Evolutionary conservation across 2,113 vertebrate species (phyloP).

Genomic region (Phoxinus phoxinus): DNA sequence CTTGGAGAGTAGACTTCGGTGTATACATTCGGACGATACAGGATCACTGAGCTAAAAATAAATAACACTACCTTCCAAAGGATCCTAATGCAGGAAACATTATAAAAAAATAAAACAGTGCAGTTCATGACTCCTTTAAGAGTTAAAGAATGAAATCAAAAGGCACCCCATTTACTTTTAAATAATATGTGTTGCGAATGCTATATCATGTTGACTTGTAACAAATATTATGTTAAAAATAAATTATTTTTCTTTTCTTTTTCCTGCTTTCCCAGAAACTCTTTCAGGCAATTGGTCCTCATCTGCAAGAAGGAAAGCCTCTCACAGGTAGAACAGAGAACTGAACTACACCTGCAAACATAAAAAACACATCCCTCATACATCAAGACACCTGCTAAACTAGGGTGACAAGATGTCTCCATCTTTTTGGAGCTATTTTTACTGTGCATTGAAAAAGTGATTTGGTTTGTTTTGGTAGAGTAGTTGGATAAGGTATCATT

Average conservation of each 20-base stretch:
- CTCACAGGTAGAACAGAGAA: conserved; percentile 81
- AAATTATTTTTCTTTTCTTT: not conserved
- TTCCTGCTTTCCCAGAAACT: conserved; percentile 82
- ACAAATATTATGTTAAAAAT: not conserved
- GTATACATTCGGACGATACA: not conserved
- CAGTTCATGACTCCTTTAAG: no score
- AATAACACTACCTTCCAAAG: no score
- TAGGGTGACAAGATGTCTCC: not conserved
- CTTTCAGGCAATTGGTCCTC: conserved; percentile 89
- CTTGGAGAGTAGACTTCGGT: not conserved
- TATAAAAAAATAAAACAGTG: no score
- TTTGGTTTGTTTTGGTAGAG: not conserved
- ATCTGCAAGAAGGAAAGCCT: conserved; percentile 85
- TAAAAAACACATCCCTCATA: not conserved
- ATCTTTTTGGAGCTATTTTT: not conserved
- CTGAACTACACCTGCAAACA: not conserved
- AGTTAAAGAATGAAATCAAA: not conserved
- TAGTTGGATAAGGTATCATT: not conserved
- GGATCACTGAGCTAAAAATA: no score
- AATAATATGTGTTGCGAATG: not conserved
- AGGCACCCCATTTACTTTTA: not conserved
- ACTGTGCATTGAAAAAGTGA: not conserved
- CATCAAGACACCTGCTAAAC: not conserved
- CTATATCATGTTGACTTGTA: not conserved
- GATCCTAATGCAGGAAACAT: no score